These are phyloP conservation scores for Ophonus ardosiacus DNA, from an alignment of 2,888 invertebrate species.

Conservation along the genomic window DNA sequence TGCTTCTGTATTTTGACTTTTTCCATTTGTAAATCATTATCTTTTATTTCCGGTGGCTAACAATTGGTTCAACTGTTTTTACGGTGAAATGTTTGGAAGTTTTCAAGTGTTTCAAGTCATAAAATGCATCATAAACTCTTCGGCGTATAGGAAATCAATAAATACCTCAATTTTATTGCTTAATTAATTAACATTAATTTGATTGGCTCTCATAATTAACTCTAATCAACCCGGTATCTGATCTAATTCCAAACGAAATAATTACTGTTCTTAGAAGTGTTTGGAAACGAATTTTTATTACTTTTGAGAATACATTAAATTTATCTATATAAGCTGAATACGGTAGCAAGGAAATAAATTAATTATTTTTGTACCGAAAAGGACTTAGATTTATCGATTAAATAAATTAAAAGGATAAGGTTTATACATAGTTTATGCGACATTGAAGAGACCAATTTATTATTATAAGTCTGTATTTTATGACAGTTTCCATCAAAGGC, in stretches of 20 bases:
- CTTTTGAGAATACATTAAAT: slow-evolving; percentile 32
- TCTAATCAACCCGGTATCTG: slow-evolving; percentile 34
- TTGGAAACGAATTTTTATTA: slow-evolving; percentile 41
- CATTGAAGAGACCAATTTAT: neutral
- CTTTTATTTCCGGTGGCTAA: neutral
- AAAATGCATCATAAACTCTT: slow-evolving; percentile 19
- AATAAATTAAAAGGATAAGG: neutral
- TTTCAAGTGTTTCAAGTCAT: slow-evolving; percentile 15
- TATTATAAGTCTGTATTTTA: neutral
- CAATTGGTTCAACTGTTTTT: neutral
- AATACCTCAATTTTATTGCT: slow-evolving; percentile 53
- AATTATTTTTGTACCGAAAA: slow-evolving; percentile 15
- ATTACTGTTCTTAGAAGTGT: slow-evolving; percentile 50
- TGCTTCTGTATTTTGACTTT: too few species aligned
- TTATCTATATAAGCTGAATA: slow-evolving; percentile 41
- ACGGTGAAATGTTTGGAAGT: neutral
- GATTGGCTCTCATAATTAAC: slow-evolving; percentile 52
- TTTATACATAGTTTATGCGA: neutral
- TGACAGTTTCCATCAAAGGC: neutral
- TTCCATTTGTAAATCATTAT: too few species aligned
- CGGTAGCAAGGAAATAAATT: slow-evolving; percentile 34
- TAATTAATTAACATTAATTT: slow-evolving; percentile 56
- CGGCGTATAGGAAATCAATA: slow-evolving; percentile 50
- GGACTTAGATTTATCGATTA: neutral
- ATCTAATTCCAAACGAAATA: slow-evolving; percentile 43